These are phyloP conservation scores for Thinocorus orbignyianus DNA, from an alignment of 2,113 vertebrate species.

Conservation along the genomic window DNA sequence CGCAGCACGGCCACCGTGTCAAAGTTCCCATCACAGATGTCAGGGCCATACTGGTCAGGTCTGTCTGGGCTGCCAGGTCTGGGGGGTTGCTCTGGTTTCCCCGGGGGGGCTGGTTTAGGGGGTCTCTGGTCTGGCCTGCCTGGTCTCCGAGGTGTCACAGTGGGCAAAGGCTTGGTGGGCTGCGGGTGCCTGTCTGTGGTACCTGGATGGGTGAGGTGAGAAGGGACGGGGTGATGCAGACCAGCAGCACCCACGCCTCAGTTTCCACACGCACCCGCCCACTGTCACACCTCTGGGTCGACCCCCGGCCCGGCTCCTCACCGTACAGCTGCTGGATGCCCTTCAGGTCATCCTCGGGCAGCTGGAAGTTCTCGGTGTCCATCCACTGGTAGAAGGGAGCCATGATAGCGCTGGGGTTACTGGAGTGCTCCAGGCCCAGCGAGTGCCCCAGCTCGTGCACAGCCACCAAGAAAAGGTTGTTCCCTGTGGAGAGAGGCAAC, in stretches of 20 bases:
- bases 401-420: constrained; percentile 90
- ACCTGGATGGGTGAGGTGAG: constrained; percentile 53
- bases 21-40: constrained; percentile 95
- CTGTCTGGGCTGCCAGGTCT: constrained; percentile 76
- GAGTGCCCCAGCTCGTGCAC: constrained; percentile 95
- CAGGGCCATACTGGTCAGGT: constrained; percentile 86
- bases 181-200: constrained; percentile 75
- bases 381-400: constrained; percentile 97
- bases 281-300: not conserved
- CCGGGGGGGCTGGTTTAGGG: constrained; percentile 47
- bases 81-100: constrained; percentile 80
- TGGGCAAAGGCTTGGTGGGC: constrained; percentile 84
- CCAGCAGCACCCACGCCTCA: not conserved
- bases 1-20: constrained; percentile 91
- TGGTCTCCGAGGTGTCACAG: constrained; percentile 81
- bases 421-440: constrained; percentile 93
- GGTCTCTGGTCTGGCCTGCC: constrained; percentile 80
- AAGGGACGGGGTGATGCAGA: not conserved
- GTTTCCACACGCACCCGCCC: accelerated
- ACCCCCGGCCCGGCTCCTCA: constrained; percentile 51
- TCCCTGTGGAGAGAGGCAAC: constrained; percentile 71
- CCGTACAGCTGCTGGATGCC: constrained; percentile 96
- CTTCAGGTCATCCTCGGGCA: constrained; percentile 88
- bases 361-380: constrained; percentile 88
- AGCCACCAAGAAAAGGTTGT: constrained; percentile 93